Evolutionary conservation across 2,888 invertebrate genomes (phyloP).

Genomic region (Sminthurinus aureus): DNA sequence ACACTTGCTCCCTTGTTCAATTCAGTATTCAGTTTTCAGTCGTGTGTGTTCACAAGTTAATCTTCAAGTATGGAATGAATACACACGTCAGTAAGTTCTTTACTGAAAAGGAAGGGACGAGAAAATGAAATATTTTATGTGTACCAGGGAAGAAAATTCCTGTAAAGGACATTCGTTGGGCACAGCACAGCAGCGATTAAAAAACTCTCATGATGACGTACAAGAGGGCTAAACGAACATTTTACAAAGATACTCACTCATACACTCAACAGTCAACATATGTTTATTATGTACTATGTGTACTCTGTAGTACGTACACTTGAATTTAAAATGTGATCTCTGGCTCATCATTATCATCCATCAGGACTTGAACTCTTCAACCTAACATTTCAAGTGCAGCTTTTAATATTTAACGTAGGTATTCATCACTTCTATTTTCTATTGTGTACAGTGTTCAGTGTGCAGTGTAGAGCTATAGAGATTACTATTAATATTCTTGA

Average conservation of each 20-base stretch:
- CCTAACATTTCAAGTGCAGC: too few species aligned
- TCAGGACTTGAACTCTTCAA: not conserved
- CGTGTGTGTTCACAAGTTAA: constrained; percentile 10
- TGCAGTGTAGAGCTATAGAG: too few species aligned
- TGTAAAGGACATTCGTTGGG: constrained; percentile 17
- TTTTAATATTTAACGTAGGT: too few species aligned
- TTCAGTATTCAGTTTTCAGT: too few species aligned
- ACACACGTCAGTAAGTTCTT: constrained; percentile 8
- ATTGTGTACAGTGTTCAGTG: too few species aligned
- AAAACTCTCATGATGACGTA: not conserved
- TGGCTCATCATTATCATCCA: not conserved
- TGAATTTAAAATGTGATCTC: not conserved
- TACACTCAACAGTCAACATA: not conserved
- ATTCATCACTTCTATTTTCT: too few species aligned
- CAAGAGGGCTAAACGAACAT: not conserved
- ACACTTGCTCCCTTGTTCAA: too few species aligned
- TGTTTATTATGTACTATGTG: not conserved
- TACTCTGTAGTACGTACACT: not conserved
- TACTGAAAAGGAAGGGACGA: constrained; percentile 31
- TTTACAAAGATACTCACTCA: not conserved
- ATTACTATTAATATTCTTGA: too few species aligned
- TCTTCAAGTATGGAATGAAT: constrained; percentile 11
- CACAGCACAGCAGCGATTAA: constrained; percentile 19
- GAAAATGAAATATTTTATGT: constrained; percentile 19
- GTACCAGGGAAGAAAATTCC: constrained; percentile 25